phyloP scores from a whole-genome alignment of 2,888 invertebrate genomes.

The Polyploca ridens region DNA sequence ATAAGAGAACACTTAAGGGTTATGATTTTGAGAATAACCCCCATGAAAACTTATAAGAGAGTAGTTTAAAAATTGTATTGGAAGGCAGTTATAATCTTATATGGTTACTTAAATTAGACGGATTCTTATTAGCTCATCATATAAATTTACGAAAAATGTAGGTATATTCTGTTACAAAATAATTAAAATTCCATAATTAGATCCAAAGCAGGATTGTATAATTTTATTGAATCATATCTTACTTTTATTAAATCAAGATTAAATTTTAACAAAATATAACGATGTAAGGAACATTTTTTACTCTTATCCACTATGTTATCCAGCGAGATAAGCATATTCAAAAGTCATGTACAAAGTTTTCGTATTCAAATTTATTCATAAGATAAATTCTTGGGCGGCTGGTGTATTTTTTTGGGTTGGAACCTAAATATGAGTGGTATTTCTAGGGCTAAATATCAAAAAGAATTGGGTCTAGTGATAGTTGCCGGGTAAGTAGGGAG shows the following conservation, averaged over 20 bases:
- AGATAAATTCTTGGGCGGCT: slow-evolving; percentile 40
- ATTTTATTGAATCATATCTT: background rate
- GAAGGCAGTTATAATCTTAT: background rate
- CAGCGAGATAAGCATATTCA: slow-evolving; percentile 41
- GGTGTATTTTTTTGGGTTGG: slow-evolving; percentile 25
- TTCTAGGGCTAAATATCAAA: slow-evolving; percentile 39
- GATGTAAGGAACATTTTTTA: slow-evolving; percentile 17
- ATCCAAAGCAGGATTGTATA: background rate
- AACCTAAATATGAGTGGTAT: slow-evolving; percentile 28
- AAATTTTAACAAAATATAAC: background rate
- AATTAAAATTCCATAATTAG: background rate
- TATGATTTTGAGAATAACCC: background rate
- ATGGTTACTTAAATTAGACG: background rate
- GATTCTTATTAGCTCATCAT: background rate
- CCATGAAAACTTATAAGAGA: background rate
- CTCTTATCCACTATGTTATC: slow-evolving; percentile 36
- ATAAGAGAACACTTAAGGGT: background rate
- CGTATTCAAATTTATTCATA: slow-evolving; percentile 58
- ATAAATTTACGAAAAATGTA: background rate
- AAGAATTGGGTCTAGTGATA: slow-evolving; percentile 38
- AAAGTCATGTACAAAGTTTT: slow-evolving; percentile 39
- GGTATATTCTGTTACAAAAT: background rate
- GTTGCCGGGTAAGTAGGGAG: slow-evolving; percentile 47
- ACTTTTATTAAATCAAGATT: background rate
- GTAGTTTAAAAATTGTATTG: background rate